phyloP scores from a whole-genome alignment of 2,113 vertebrate genomes.

The Eulemur rufifrons region DNA sequence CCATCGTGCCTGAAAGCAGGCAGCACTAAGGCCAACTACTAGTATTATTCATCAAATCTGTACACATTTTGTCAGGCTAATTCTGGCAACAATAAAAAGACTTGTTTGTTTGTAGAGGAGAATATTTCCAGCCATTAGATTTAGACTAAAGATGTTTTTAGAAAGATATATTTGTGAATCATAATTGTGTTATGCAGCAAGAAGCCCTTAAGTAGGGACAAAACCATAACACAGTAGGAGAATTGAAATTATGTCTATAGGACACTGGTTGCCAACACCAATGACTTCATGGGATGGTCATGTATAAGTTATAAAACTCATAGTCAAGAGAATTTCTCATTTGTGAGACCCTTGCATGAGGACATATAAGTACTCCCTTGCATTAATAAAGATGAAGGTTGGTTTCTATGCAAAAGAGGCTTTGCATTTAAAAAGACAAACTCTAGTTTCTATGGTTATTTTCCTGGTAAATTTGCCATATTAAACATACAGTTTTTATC shows the following conservation, averaged over 20 bases:
- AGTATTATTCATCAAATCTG: constrained; percentile 6
- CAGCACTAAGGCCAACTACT: not conserved
- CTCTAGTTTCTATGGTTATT: not conserved
- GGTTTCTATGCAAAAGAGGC: not conserved
- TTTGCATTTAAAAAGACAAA: not conserved
- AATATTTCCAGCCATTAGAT: constrained; percentile 32
- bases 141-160: not conserved
- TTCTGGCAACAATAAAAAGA: not conserved
- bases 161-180: not conserved
- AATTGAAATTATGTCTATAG: not conserved
- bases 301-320: not conserved
- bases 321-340: not conserved
- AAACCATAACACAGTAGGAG: not conserved
- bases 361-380: not conserved
- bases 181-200: not conserved
- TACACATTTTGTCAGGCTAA: constrained; percentile 28
- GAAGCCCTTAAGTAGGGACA: not conserved
- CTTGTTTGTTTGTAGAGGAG: not conserved
- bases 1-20: not conserved
- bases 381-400: not conserved
- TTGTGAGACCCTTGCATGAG: not conserved
- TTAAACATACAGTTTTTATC: not conserved
- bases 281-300: not conserved
- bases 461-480: constrained; percentile 2
- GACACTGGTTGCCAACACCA: not conserved